Percentiles rank a stretch among this genome's conserved stretches.
These are phyloP conservation scores for Albula goreensis DNA, from an alignment of 2,113 vertebrate genomes.

Conservation along the genomic window DNA sequence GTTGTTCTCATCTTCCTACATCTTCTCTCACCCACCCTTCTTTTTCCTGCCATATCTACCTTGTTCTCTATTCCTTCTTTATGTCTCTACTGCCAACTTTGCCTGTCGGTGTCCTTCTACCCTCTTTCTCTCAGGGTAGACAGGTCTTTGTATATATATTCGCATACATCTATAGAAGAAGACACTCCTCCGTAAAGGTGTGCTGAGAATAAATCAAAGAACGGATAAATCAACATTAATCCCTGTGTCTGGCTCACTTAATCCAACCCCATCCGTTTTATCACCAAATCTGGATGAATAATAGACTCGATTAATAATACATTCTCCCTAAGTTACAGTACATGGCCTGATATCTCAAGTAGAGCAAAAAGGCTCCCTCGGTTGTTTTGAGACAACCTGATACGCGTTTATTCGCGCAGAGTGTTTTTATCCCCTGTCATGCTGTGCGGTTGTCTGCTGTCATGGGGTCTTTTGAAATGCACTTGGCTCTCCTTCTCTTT, in stretches of 20 bases:
- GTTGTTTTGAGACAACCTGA: neutral
- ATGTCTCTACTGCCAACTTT: too few relatives aligned
- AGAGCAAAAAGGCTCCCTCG: neutral
- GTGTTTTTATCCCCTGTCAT: neutral
- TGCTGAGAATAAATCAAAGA: slow-evolving; percentile 26
- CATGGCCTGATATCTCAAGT: neutral
- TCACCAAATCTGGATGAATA: slow-evolving; percentile 21
- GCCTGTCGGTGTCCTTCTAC: too few relatives aligned
- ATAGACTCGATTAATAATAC: slow-evolving; percentile 12
- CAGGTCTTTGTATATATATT: neutral
- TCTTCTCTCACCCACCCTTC: neutral
- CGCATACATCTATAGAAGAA: slow-evolving; percentile 16
- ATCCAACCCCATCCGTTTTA: neutral
- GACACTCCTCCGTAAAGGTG: neutral
- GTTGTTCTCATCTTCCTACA: neutral
- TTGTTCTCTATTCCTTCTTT: too few relatives aligned
- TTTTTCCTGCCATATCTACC: too few relatives aligned
- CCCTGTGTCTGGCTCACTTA: slow-evolving; percentile 1
- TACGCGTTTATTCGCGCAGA: neutral
- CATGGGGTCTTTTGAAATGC: neutral
- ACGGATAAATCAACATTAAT: slow-evolving; percentile 24
- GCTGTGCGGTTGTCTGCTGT: neutral
- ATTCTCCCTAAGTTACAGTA: neutral
- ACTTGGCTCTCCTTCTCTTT: neutral
- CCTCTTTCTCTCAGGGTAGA: neutral